Conservation (phyloP, 2,797 vertebrate species). For the Emys orbicularis region DNA sequence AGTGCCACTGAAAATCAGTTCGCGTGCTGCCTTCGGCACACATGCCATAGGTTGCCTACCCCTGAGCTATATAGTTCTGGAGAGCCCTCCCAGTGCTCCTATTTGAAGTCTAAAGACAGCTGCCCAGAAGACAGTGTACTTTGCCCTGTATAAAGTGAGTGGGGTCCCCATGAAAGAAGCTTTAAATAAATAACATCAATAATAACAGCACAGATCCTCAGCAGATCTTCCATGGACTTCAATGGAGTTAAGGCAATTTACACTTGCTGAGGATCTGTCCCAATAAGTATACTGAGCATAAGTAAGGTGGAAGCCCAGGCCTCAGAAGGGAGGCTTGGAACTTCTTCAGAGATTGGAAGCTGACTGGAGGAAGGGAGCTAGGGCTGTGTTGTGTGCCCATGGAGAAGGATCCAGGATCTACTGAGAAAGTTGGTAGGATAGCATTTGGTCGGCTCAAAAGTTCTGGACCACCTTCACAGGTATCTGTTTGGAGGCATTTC, state of each 20-base stretch:
- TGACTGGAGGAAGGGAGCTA: neutral
- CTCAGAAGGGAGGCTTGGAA: neutral
- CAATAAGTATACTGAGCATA: neutral
- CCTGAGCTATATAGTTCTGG: neutral
- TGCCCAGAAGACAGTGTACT: neutral
- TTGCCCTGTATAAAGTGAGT: neutral
- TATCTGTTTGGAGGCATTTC: neutral
- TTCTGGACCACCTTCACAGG: neutral
- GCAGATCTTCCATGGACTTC: neutral
- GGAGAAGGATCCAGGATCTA: neutral
- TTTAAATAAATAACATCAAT: neutral
- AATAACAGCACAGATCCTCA: constrained; percentile 10
- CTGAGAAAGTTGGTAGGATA: neutral
- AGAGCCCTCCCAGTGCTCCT: neutral
- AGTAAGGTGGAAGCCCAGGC: neutral
- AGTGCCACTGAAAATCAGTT: no score
- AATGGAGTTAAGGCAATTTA: neutral
- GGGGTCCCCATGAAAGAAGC: neutral
- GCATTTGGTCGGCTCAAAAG: neutral
- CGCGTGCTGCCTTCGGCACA: no score
- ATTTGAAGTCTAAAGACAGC: neutral
- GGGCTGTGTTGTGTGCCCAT: neutral
- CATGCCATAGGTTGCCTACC: no score
- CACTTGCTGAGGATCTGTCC: neutral
- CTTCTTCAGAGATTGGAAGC: neutral